Conservation (phyloP, 1,140 invertebrate genomes). For the Drosophila pandora region DNA sequence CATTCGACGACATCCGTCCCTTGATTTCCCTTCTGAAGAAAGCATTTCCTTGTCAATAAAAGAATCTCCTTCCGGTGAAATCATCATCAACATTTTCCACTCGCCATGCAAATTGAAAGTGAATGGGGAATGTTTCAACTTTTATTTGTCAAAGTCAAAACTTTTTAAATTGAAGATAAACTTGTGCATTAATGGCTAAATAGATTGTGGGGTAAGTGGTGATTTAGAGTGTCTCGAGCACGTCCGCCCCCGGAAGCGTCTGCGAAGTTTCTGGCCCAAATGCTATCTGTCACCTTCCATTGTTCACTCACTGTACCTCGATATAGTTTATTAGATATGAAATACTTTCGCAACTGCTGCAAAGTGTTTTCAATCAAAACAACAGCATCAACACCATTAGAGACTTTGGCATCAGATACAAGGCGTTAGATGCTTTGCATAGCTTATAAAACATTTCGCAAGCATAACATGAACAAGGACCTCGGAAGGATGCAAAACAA, state of each 20-base stretch:
- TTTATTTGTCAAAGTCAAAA: conserved; percentile 37
- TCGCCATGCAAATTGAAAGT: conserved; percentile 43
- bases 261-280: conserved; percentile 19
- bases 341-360: conserved; percentile 11
- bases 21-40: conserved; percentile 40
- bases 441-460: conserved; percentile 59
- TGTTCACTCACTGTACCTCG: background rate
- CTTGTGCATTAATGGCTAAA: conserved; percentile 41
- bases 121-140: conserved; percentile 22
- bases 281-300: conserved; percentile 28
- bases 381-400: conserved; percentile 27
- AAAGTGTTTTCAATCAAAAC: conserved; percentile 60
- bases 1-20: conserved; percentile 51
- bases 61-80: conserved; percentile 35
- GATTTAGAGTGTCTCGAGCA: conserved; percentile 1
- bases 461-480: conserved; percentile 49
- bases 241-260: background rate
- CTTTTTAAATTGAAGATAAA: conserved; percentile 33
- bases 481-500: conserved; percentile 30
- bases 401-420: conserved; percentile 39
- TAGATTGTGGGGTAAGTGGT: conserved; percentile 10
- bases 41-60: conserved; percentile 60
- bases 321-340: conserved; percentile 26
- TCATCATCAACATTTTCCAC: conserved; percentile 27
- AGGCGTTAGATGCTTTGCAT: conserved; percentile 69